Evolutionary conservation across 2,113 vertebrate species (phyloP).

Genomic region (Procavia capensis): DNA sequence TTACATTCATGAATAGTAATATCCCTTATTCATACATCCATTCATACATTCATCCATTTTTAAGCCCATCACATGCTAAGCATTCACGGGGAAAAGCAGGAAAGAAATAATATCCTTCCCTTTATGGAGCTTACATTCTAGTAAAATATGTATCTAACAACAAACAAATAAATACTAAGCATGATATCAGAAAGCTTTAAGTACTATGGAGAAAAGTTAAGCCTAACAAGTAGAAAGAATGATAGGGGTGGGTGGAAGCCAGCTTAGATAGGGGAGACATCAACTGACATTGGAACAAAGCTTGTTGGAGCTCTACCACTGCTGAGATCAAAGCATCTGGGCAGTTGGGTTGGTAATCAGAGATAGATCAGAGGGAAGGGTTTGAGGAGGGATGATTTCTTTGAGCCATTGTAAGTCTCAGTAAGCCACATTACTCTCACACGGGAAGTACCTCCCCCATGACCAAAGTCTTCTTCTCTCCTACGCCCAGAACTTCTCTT

Average conservation of each 20-base stretch:
- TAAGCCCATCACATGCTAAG: neutral
- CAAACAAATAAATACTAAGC: neutral
- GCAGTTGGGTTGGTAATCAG: neutral
- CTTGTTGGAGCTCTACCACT: neutral
- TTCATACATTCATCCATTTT: neutral
- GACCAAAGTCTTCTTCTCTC: neutral
- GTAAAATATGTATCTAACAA: neutral
- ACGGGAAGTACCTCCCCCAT: neutral
- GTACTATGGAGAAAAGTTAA: neutral
- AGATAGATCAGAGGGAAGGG: rapidly evolving
- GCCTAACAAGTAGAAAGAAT: neutral
- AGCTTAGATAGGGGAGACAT: rapidly evolving
- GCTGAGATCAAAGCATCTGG: neutral
- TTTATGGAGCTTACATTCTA: neutral
- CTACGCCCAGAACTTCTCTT: neutral
- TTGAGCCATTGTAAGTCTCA: neutral
- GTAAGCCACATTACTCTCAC: neutral
- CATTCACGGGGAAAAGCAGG: neutral
- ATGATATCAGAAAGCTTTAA: neutral
- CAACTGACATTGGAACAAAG: neutral
- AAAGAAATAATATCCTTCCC: neutral
- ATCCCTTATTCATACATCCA: neutral
- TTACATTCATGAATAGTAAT: neutral
- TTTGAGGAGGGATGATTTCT: rapidly evolving
- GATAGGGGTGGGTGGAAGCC: neutral